Evolutionary conservation across 2,888 invertebrate species (phyloP), one percentile per base, ranked within the genome.

Genomic region (Pseudolycoriella hygida): DNA sequence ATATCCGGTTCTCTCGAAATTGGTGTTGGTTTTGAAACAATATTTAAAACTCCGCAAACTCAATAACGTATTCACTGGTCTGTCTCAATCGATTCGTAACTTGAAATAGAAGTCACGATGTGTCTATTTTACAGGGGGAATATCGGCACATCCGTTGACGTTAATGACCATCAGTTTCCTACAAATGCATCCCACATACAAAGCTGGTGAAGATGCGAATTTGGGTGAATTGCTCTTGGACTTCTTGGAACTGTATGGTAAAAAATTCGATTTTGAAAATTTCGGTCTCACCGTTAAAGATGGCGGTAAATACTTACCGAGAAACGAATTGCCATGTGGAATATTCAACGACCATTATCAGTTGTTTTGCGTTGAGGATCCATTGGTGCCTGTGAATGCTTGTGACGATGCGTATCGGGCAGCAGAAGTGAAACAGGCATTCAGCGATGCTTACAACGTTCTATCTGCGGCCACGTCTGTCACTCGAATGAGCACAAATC

Each of bases 161-260:
- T 79, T 98, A 53, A 90, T 99, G 86, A 89, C 92, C 63, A 90
- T 97, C 67, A 93, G 92, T 72, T 98, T 97, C 70, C 75, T 98
- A 53, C 78, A 90, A 72, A 70, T 90, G 60, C 93, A 94, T 70
- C 89, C 88, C 48, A 72, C 90, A 51, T 79, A 80, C 50, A 83
- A 88, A 61, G 73, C 80, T 43, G 73, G 74, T 37, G 73, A 74
- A 53, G 60, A 57, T 51, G 70, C 74, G 56, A 97, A 97, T 71
- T 73, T 97, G 51, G 98, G 96, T 46, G 90, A 93, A 50, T 69
- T 96, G 56, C 73, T 97, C 53, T 84, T 97, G 46, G 94, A 96
- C 69, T 97, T 97, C 73, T 87, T 96, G 60, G 96, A 97, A 70
- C 72, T 97, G 45, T 98, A 96, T 62, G 97, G 97, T 15, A 74